Evolutionary conservation across 2,113 vertebrate genomes (phyloP), one percentile per base, ranked within the genome.

Genomic region (Percopsis transmontana): DNA sequence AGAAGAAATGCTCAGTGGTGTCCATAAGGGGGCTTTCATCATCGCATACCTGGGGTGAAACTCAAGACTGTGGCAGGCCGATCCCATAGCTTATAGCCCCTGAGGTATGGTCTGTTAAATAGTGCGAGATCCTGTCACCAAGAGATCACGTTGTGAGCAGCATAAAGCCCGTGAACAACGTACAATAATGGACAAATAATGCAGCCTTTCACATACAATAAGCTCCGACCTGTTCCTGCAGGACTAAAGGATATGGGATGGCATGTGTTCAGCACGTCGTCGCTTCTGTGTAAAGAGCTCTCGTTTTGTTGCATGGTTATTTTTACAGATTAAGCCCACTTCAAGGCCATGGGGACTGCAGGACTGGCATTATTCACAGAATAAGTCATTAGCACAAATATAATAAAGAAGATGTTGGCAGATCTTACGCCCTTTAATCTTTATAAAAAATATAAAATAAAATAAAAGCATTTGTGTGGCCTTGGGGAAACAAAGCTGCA

Each of bases 51-150:
- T 69, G 68, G 55, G 63, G 20, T 72, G 72, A 72, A 62, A 74
- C 27, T 16, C 23, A 66, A 78, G 58, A 66, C 55, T 58, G 0
- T 52, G 50, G 54, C 51, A 68, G 21, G 48, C 61, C 52, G 50
- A 48, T 70, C 54, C 41, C 33, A 74, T 51, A 62, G 40, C 56
- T 63, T 20, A 40, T 24, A 70, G 18, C 13, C 68, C 83, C 72
- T 39, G 13, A 70, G 74, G 70, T 33, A 9, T 55, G 8, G 9
- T 48, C 44, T 74, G 73, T 42, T 53, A 74, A 58, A 41, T 61
- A 42, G 40, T 72, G 4, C 24, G 44, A 23, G 2, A 50, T 57
- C 39, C 63, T n/a, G 33, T 20, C 51, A 44, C 45, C 59, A 1
- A 15, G 12, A 53, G 9, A 56, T 53, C 48, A 50, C 18, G n/a